Conservation (phyloP, 64 coral and sea anemone species). For the Trachythela sp. region DNA sequence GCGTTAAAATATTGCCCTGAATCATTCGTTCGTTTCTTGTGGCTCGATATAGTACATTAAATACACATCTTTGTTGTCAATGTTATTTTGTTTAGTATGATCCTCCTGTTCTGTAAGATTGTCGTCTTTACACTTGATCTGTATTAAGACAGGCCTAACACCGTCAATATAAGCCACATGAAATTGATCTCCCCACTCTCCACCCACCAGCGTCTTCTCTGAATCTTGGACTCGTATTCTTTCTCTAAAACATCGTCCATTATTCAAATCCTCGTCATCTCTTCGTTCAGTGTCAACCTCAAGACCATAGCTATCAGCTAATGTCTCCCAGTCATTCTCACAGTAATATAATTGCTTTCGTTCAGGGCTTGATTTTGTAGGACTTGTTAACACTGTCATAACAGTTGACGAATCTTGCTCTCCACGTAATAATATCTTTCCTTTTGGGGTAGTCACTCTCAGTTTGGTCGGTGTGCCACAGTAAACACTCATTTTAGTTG, state of each 20-base stretch:
- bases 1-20: background rate
- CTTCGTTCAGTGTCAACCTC: background rate
- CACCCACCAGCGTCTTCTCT: background rate
- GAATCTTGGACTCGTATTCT: background rate
- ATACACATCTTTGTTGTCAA: background rate
- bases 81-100: background rate
- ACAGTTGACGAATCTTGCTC: background rate
- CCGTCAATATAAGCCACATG: conserved; percentile 5
- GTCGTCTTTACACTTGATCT: conserved; percentile 3
- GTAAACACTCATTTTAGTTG: background rate
- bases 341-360: conserved; percentile 1
- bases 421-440: background rate
- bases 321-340: background rate
- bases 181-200: conserved; percentile 15
- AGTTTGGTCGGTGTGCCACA: conserved; percentile 7
- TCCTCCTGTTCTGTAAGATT: background rate
- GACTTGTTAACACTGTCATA: background rate
- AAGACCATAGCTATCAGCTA: background rate
- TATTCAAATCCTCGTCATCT: background rate
- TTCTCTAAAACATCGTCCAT: conserved; percentile 5
- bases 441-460: background rate
- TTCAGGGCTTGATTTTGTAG: background rate
- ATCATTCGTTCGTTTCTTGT: background rate
- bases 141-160: background rate
- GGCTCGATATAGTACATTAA: conserved; percentile 3